These are phyloP conservation scores for Pyrocephalus nanus DNA, from an alignment of 2,797 vertebrate species.

Conservation along the genomic window DNA sequence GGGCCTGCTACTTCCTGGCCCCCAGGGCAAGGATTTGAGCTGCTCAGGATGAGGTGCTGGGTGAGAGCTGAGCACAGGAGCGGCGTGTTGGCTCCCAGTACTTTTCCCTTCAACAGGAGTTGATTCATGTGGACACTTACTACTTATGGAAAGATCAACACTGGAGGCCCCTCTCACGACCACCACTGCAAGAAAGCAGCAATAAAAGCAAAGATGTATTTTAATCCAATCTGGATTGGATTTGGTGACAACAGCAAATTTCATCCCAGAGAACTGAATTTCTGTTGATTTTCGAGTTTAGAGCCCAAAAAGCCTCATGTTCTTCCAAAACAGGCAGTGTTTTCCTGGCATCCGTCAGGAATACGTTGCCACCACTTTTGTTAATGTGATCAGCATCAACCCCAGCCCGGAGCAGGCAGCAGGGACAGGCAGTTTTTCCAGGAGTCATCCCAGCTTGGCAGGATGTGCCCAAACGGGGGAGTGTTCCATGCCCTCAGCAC, in stretches of 20 bases:
- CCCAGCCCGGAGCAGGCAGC: background rate
- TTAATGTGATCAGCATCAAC: background rate
- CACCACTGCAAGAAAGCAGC: background rate
- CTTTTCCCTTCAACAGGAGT: background rate
- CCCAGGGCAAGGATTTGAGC: background rate
- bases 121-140: background rate
- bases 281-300: background rate
- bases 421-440: background rate
- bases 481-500: background rate
- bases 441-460: background rate
- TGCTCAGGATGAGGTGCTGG: background rate
- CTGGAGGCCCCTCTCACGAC: background rate
- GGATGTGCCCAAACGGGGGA: background rate
- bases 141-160: background rate
- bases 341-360: background rate
- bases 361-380: background rate
- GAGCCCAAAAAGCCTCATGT: background rate
- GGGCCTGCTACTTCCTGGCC: background rate
- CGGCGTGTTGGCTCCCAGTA: background rate
- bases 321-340: background rate
- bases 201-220: background rate
- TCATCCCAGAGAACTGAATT: background rate
- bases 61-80: background rate
- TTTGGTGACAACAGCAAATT: slow-evolving; percentile 13
- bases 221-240: background rate